Evolutionary conservation across 1,140 invertebrate species (phyloP), one percentile per base, ranked within the genome.

Genomic region (Coptotermes formosanus): DNA sequence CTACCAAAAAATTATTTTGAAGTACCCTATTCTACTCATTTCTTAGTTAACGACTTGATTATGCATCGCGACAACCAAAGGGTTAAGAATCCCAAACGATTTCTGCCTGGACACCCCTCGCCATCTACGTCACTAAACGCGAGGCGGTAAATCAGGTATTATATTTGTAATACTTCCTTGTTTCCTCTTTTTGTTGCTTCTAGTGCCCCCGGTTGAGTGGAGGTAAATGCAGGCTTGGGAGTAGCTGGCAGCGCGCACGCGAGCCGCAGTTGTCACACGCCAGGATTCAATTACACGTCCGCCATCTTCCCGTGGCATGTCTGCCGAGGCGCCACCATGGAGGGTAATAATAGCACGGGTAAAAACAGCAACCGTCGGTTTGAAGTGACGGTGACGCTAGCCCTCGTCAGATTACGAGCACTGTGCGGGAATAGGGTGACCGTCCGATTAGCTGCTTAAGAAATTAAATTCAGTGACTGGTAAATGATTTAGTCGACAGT

Each of bases 281-380:
- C 64, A 75, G 64, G 64, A 75, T 75, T 75, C 64, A 75, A 75
- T 75, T 75, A 75, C 64, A 75, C 9, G 64, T 75, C 64, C 64
- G 64, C 64, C 64, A 75, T 75, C 64, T 75, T 75, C 64, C 64
- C 30, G 64, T 75, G 64, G 64, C 64, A 75, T 75, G 64, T 30
- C 64, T 75, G 9, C 25, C 64, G n/a, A 75, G n/a, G n/a, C 64
- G n/a, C 64, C 64, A 75, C 64, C 64, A 3, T 75, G 25, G 64
- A 75, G n/a, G 64, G 64, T n/a, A 75, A 2, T 75, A 75, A 75
- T 75, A 30, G 64, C 64, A 30, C 64, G n/a, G 64, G 9, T 8
- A 64, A 64, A 64, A 64, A 64, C 59, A 64, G 19, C 25, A 64
- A 64, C 59, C 16, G 1, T 12, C 59, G 1, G 64, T 75, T 75